Conservation (phyloP, 2,888 invertebrate species). For the Oscheius onirici region DNA sequence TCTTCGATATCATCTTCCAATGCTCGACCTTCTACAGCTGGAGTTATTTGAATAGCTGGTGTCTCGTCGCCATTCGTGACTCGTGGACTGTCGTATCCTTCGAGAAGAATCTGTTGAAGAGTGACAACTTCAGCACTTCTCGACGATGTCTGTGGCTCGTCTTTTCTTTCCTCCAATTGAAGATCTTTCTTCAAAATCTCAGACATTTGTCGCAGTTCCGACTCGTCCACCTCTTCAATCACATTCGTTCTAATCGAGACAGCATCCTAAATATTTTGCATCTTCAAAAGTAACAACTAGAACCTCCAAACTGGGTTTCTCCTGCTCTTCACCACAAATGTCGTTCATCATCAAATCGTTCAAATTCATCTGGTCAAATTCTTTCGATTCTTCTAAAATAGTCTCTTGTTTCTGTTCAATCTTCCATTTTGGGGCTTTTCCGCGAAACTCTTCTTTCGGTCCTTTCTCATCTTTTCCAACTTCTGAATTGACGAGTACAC, state of each 20-base stretch:
- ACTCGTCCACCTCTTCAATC: constrained; percentile 29
- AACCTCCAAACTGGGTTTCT: constrained; percentile 28
- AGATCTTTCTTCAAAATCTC: constrained; percentile 7
- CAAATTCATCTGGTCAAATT: constrained; percentile 17
- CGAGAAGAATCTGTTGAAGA: constrained; percentile 1
- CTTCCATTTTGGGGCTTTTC: constrained; percentile 16
- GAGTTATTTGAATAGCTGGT: not conserved
- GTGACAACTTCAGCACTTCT: constrained; percentile 13
- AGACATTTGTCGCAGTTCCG: constrained; percentile 26
- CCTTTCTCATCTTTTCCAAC: not conserved
- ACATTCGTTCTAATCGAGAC: constrained; percentile 30
- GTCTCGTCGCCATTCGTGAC: not conserved
- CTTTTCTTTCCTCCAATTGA: not conserved
- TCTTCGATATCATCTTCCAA: constrained; percentile 8
- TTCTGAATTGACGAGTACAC: constrained; percentile 2
- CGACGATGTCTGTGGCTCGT: not conserved
- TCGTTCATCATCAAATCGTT: constrained; percentile 32
- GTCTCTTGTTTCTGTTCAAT: not conserved
- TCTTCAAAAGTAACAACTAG: no score
- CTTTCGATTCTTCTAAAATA: not conserved
- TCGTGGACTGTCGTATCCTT: not conserved
- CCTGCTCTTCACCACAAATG: constrained; percentile 16
- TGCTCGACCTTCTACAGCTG: not conserved
- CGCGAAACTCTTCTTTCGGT: constrained; percentile 4
- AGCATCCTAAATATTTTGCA: constrained; percentile 27